Conservation (phyloP, 2,113 vertebrate species). For the Callionymus lyra region DNA sequence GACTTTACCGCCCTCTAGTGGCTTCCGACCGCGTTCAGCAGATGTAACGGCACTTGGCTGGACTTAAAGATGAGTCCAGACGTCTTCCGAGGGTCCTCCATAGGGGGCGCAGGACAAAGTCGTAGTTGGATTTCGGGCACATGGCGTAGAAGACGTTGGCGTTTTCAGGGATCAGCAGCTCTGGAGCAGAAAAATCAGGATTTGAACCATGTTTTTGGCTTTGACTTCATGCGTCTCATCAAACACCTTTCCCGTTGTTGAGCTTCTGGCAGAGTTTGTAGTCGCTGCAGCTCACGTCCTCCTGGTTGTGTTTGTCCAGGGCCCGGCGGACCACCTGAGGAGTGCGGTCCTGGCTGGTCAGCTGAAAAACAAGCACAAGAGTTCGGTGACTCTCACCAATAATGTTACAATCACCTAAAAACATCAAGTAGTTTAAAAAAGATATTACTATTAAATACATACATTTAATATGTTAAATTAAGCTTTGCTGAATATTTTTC, state of each 20-base stretch:
- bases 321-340: constrained; percentile 74
- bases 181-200: constrained; percentile 56
- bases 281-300: constrained; percentile 44
- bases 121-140: constrained; percentile 70
- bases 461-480: no score
- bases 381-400: no score
- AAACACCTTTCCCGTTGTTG: constrained; percentile 64
- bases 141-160: constrained; percentile 87
- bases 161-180: constrained; percentile 78
- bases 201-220: no score
- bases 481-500: no score
- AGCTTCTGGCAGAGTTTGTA: constrained; percentile 77
- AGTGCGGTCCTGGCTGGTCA: constrained; percentile 86
- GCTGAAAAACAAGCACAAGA: constrained; percentile 49
- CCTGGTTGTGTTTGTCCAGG: constrained; percentile 77
- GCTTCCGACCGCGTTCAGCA: constrained; percentile 25
- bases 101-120: constrained; percentile 74
- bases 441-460: no score
- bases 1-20: no score
- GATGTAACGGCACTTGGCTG: constrained; percentile 14
- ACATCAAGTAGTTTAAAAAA: no score
- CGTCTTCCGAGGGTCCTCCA: constrained; percentile 40
- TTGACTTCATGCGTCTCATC: no score
- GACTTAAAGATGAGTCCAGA: constrained; percentile 34
- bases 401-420: constrained; percentile 1